phyloP scores from a whole-genome alignment of 1,140 invertebrate genomes.

The Camponotus pennsylvanicus region DNA sequence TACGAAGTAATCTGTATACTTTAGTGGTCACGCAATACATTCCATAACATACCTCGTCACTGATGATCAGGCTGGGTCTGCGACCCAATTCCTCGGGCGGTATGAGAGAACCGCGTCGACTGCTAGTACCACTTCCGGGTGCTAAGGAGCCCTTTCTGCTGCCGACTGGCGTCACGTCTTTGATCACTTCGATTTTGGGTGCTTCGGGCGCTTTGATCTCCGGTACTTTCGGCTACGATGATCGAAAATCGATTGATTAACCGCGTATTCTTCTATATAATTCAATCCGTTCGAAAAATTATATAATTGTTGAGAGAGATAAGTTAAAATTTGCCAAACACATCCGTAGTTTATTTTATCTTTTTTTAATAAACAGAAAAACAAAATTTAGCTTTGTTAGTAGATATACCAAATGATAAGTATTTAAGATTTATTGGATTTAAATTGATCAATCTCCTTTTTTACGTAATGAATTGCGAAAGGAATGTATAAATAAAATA shows the following conservation, averaged over 20 bases:
- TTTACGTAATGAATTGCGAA: neutral
- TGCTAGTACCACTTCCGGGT: slow-evolving; percentile 90
- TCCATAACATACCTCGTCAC: slow-evolving; percentile 93
- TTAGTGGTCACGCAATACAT: slow-evolving; percentile 16
- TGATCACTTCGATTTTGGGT: slow-evolving; percentile 94
- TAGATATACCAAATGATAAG: neutral
- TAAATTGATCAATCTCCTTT: neutral
- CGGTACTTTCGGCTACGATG: slow-evolving; percentile 83
- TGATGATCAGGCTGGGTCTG: slow-evolving; percentile 95
- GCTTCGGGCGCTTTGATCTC: slow-evolving; percentile 92
- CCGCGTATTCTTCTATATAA: neutral
- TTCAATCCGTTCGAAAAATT: neutral
- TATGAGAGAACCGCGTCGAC: slow-evolving; percentile 93
- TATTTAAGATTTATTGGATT: neutral
- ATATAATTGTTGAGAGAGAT: neutral
- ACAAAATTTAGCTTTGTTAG: neutral
- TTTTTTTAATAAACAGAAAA: neutral
- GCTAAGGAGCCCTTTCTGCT: slow-evolving; percentile 92
- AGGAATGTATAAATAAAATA: neutral
- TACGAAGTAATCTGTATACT: slow-evolving; percentile 61
- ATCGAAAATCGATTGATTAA: slow-evolving; percentile 53
- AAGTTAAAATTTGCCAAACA: neutral
- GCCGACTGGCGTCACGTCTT: slow-evolving; percentile 90
- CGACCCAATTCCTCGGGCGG: slow-evolving; percentile 94
- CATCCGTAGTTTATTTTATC: neutral